phyloP scores from a whole-genome alignment of 2,797 vertebrate species.

The Diglossa cyanea region DNA sequence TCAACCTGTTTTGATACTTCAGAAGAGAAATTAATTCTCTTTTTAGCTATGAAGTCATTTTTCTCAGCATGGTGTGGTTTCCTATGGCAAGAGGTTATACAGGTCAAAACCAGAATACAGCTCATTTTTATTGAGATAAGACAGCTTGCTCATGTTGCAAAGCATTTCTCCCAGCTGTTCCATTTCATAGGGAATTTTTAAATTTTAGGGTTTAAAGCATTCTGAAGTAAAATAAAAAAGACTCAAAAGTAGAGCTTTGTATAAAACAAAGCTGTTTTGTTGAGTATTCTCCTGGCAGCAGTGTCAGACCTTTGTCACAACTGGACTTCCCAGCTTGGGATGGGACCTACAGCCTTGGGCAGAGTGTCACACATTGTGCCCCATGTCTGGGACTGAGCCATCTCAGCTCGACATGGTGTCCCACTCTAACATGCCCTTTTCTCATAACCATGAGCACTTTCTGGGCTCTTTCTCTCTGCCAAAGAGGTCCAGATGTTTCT shows the following conservation, averaged over 20 bases:
- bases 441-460: fast-evolving
- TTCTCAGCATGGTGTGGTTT: neutral
- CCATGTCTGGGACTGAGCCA: neutral
- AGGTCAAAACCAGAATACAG: neutral
- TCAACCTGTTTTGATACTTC: neutral
- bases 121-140: neutral
- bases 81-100: neutral
- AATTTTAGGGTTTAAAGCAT: neutral
- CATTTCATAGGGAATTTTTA: neutral
- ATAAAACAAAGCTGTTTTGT: neutral
- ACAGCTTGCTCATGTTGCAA: neutral
- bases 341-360: neutral
- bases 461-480: neutral
- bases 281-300: neutral
- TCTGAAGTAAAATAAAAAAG: neutral
- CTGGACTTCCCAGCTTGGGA: neutral
- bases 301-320: neutral
- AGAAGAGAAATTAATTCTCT: neutral
- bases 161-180: neutral
- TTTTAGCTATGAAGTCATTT: neutral
- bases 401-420: neutral
- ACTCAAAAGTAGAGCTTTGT: neutral
- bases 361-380: fast-evolving
- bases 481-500: neutral
- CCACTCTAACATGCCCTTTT: neutral